Base-by-base conservation (phyloP, 1,140 invertebrate genomes). In the Gryllus bimaculatus region DNA sequence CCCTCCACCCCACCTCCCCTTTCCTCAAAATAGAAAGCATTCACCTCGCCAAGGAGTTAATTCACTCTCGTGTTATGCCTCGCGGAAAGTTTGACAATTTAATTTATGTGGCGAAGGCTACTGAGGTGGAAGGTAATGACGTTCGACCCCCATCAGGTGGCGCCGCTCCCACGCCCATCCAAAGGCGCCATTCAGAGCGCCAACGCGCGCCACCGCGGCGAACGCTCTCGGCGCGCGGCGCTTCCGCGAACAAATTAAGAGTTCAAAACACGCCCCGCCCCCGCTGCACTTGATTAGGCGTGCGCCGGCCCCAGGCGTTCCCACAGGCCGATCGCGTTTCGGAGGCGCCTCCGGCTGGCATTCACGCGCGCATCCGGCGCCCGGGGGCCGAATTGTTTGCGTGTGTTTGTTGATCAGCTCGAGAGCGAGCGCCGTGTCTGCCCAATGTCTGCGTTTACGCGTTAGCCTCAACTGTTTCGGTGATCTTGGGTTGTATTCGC, bases 221-320 rank as follows among this genome's bases (percentile, higher is more conserved):
- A 54, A 54, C 49, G 49, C 49, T 54, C 8, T 7, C 54, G 54
- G 7, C 3, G 18, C 54, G 54, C 2, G 18, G 54, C 54, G 18
- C 54, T 66, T 18, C 54, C 54, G 54, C 54, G 54, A 66, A 66
- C 54, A 66, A 66, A 66, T 66, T 66, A 66, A 66, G 54, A 66
- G 54, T 66, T 66, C 54, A 66, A 66, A 66, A 66, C 54, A 66
- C 54, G 3, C 54, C 54, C 54, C 54, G 10, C 18, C 7, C 54
- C 10, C 54, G 10, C 54, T 7, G 18, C 54, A 66, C 10, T 66
- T 66, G 2, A 66, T 66, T 66, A 66, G 10, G 54, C 7, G 54
- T 66, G 2, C 7, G 54, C 54, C 54, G 10, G 18, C 10, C 10
- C 54, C 2, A 3, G 54, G 2, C 10, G 10, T 18, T 18, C 18